Evolutionary conservation across 2,797 vertebrate genomes (phyloP), one percentile per base, ranked within the genome.

Genomic region (Lepilemur septentrionalis): DNA sequence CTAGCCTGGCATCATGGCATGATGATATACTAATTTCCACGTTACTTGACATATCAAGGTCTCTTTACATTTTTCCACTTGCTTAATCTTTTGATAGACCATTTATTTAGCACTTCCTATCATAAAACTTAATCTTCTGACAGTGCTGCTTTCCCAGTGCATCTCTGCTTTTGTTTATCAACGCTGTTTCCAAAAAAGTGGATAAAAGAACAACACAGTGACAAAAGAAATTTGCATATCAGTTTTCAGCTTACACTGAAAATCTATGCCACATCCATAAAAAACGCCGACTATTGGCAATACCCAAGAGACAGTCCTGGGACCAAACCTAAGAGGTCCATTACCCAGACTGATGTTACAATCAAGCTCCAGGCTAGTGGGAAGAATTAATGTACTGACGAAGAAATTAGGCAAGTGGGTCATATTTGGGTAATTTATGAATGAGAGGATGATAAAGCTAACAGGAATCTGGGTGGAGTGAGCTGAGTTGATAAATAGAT

Each of bases 371-470:
- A 87, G 25, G 7, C 35, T 25, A 85, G 1, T 18, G 38, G 4
- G 12, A 89, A 80, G 55, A 28, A 87, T 72, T 91, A 72, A 55
- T 79, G 15, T 79, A 38, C 18, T 46, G 38, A 90, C 15, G 46
- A 65, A 93, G 18, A 88, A 92, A 72, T 73, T 70, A 90, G 69
- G 5, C 9, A 88, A 76, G 41, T 41, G 11, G 38, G 23, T 94
- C 38, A 32, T 23, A 41, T 22, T 30, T 87, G 65, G 46, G 73
- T 50, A 76, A 70, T 63, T 48, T 90, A 61, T 59, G 18, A 2
- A 55, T 57, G 30, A 32, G n/a, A 78, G 67, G 17, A 96, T 89
- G 57, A 52, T 50, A 86, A 95, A 59, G 30, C 83, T 91, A 92
- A 72, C 50, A 65, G 4, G 5, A 2, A 41, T 2, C 59, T 25